phyloP scores from a whole-genome alignment of 2,888 invertebrate genomes.

The Drosophila mettleri region DNA sequence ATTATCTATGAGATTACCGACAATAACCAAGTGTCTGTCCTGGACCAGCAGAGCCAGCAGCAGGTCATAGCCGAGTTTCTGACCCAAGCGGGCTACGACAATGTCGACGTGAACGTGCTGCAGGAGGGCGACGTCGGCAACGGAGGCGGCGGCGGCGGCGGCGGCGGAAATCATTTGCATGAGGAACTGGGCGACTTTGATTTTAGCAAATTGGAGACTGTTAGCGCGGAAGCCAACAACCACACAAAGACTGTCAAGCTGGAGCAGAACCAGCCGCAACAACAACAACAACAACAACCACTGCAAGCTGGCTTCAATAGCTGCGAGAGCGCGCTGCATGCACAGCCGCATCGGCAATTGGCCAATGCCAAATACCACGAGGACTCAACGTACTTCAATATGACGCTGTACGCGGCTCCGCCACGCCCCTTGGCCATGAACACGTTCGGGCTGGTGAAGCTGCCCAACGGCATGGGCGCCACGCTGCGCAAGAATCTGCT shows the following conservation, averaged over 20 bases:
- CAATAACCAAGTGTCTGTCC: constrained; percentile 73
- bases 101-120: constrained; percentile 57
- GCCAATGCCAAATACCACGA: constrained; percentile 75
- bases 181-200: constrained; percentile 72
- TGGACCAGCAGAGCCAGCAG: constrained; percentile 81
- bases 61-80: constrained; percentile 80
- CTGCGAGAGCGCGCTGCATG: constrained; percentile 26
- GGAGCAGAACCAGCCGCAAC: constrained; percentile 55
- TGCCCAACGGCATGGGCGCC: constrained; percentile 76
- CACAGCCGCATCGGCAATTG: constrained; percentile 56
- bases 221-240: constrained; percentile 61
- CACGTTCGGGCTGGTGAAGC: constrained; percentile 79
- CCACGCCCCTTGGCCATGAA: constrained; percentile 80
- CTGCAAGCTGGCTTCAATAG: constrained; percentile 39
- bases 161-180: constrained; percentile 33
- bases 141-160: constrained; percentile 4
- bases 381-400: constrained; percentile 73
- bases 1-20: constrained; percentile 80
- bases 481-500: constrained; percentile 81
- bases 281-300: constrained; percentile 33
- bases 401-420: constrained; percentile 74
- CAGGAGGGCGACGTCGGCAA: constrained; percentile 40
- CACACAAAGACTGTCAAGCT: constrained; percentile 76
- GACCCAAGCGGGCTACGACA: constrained; percentile 78
- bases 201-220: constrained; percentile 77